Evolutionary conservation across 2,888 invertebrate species (phyloP).

Genomic region (Odontomyia ornata): DNA sequence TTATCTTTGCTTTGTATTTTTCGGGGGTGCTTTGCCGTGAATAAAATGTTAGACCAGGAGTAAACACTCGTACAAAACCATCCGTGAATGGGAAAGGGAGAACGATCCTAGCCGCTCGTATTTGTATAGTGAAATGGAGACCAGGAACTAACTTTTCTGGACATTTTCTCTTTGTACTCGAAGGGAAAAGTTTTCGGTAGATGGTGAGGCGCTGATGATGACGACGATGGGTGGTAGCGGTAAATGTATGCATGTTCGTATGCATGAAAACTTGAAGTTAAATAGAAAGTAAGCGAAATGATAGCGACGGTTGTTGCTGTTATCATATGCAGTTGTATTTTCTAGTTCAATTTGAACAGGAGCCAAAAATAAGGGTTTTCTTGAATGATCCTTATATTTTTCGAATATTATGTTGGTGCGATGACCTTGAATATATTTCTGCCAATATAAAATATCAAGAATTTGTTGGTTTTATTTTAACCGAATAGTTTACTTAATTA

Average conservation of each 20-base stretch:
- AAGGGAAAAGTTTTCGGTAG: not conserved
- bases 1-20: conserved; percentile 42
- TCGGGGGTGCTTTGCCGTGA: conserved; percentile 14
- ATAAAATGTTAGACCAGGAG: not conserved
- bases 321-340: not conserved
- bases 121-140: conserved; percentile 13
- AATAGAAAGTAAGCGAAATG: not conserved
- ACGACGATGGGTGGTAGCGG: too few relatives aligned
- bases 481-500: too few relatives aligned
- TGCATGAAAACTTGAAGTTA: not conserved
- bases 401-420: too few relatives aligned
- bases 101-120: not conserved
- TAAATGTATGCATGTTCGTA: not conserved
- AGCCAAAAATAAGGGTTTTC: not conserved
- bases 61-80: not conserved
- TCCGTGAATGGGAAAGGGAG: not conserved
- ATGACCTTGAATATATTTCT: too few relatives aligned
- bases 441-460: too few relatives aligned
- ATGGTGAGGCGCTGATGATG: not conserved
- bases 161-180: not conserved
- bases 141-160: conserved; percentile 3
- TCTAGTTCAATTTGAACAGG: conserved; percentile 3
- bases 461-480: too few relatives aligned
- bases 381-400: not conserved
- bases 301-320: not conserved